phyloP scores from a whole-genome alignment of 2,888 invertebrate genomes.

The Prosapia bicincta region DNA sequence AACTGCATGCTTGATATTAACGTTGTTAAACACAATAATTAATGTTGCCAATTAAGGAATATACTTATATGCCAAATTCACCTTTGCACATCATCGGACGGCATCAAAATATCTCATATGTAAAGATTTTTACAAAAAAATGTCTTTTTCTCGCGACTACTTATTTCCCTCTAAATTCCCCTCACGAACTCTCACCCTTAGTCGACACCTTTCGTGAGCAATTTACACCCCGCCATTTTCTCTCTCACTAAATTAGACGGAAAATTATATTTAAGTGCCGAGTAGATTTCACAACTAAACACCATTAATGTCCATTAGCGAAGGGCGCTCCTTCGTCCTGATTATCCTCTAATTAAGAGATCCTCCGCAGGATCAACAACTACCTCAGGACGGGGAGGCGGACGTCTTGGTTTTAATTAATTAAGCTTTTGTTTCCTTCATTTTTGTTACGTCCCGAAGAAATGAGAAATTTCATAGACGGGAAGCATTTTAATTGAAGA shows the following conservation, averaged over 20 bases:
- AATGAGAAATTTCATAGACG: no score
- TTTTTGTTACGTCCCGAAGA: background rate
- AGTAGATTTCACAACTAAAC: background rate
- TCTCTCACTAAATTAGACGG: background rate
- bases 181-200: no score
- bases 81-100: no score
- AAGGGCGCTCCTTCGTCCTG: background rate
- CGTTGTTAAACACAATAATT: no score
- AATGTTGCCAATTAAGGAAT: no score
- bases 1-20: no score
- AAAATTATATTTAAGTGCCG: background rate
- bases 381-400: background rate
- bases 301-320: background rate
- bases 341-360: background rate
- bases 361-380: background rate
- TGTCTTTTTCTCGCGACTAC: no score
- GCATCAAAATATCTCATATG: no score
- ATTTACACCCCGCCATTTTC: background rate
- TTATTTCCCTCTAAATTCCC: background rate
- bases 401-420: background rate
- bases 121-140: no score
- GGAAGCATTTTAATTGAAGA: no score
- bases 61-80: no score
- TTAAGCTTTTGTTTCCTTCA: background rate
- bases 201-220: background rate